phyloP scores from a whole-genome alignment of 2,113 vertebrate species.

The Carassius auratus region DNA sequence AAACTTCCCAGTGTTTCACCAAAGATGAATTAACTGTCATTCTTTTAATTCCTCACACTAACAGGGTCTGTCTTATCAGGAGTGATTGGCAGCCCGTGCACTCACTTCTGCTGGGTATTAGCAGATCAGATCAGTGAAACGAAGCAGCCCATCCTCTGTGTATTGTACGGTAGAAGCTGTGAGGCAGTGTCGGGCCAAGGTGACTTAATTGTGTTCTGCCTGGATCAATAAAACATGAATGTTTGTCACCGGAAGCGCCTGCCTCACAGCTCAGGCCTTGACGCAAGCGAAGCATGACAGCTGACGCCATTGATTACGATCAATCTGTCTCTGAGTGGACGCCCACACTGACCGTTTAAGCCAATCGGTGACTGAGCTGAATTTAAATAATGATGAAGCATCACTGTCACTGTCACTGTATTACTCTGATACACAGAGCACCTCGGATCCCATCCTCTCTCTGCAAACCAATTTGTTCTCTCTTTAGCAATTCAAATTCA shows the following conservation, averaged over 20 bases:
- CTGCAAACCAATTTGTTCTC: not conserved
- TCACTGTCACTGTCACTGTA: not conserved
- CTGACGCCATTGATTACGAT: slow-evolving; percentile 40
- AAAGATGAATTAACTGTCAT: slow-evolving; percentile 24
- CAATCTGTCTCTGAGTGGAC: slow-evolving; percentile 32
- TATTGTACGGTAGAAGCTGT: slow-evolving; percentile 1
- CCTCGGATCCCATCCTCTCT: not conserved
- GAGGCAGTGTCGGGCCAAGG: slow-evolving; percentile 21
- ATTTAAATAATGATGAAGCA: not conserved
- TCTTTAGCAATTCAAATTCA: not conserved
- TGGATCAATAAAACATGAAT: slow-evolving; percentile 44
- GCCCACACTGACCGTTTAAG: not conserved
- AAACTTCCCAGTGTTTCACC: not conserved
- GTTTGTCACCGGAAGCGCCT: slow-evolving; percentile 11
- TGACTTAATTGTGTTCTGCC: slow-evolving; percentile 33
- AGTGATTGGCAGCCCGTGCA: slow-evolving; percentile 3
- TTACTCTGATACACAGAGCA: not conserved
- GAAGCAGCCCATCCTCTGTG: not conserved
- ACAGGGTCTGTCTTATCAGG: slow-evolving; percentile 21
- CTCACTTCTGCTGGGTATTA: slow-evolving; percentile 16
- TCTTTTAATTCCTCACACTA: slow-evolving; percentile 27
- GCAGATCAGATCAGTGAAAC: slow-evolving; percentile 16
- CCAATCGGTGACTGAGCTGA: slow-evolving; percentile 9
- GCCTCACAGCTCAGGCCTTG: slow-evolving; percentile 12
- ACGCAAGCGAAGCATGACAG: slow-evolving; percentile 35